Conservation (phyloP, 2,797 vertebrate species). For the Microctenopoma stevenorrisi region DNA sequence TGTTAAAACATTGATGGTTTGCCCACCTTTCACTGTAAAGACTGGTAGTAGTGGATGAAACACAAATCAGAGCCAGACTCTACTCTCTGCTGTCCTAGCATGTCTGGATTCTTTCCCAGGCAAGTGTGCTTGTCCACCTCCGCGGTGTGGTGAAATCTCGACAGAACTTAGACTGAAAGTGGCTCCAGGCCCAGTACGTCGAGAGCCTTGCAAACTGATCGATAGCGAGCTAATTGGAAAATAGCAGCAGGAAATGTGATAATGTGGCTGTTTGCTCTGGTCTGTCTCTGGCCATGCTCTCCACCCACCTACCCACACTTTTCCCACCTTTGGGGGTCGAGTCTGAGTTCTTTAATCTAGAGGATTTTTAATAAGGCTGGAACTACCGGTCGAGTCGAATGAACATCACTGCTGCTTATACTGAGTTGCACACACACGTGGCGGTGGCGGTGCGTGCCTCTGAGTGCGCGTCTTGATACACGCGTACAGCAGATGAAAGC, state of each 20-base stretch:
- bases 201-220: slow-evolving; percentile 65
- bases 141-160: slow-evolving; percentile 36
- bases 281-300: slow-evolving; percentile 49
- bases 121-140: slow-evolving; percentile 35
- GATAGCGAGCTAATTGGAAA: slow-evolving; percentile 79
- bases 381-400: slow-evolving; percentile 56
- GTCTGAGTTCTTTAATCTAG: slow-evolving; percentile 62
- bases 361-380: slow-evolving; percentile 60
- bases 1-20: slow-evolving; percentile 7
- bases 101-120: slow-evolving; percentile 43
- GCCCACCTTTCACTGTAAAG: background rate
- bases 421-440: background rate
- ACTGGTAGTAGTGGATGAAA: slow-evolving; percentile 13
- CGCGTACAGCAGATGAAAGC: background rate
- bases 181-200: slow-evolving; percentile 61
- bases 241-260: slow-evolving; percentile 78
- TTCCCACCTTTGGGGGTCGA: slow-evolving; percentile 30
- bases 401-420: slow-evolving; percentile 41
- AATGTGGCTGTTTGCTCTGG: slow-evolving; percentile 68
- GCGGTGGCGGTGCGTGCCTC: background rate
- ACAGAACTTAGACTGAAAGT: slow-evolving; percentile 56
- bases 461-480: background rate
- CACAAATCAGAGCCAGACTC: slow-evolving; percentile 8
- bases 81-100: background rate
- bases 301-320: slow-evolving; percentile 14